A percentile compares a stretch with the other conserved stretches of the same genome.
Evolutionary conservation across 1,140 invertebrate genomes (phyloP).

Genomic region (Cydia pomonella): DNA sequence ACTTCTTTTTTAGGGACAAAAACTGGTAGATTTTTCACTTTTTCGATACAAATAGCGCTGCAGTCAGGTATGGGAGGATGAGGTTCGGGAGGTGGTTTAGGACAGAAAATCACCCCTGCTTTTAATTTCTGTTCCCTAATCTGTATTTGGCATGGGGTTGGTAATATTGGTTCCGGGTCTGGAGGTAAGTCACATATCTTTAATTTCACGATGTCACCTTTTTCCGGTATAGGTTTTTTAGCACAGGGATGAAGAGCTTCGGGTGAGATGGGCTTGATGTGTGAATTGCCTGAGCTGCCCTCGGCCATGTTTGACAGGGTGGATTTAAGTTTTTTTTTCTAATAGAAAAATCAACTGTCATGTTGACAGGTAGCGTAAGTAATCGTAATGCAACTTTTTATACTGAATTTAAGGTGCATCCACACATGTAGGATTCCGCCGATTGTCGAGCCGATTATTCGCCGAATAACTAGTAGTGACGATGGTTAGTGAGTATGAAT

Average conservation of each 20-base stretch:
- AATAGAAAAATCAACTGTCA: not conserved
- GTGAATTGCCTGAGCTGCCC: not conserved
- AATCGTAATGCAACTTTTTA: no score
- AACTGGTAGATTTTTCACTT: slow-evolving; percentile 58
- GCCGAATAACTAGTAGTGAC: no score
- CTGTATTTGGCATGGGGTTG: slow-evolving; percentile 54
- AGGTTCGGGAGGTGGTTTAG: slow-evolving; percentile 42
- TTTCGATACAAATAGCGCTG: slow-evolving; percentile 58
- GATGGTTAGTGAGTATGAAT: no score
- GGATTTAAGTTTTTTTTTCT: not conserved
- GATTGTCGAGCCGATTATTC: no score
- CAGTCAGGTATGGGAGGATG: slow-evolving; percentile 48
- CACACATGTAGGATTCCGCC: no score
- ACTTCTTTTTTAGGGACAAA: slow-evolving; percentile 25
- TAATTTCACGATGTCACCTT: not conserved
- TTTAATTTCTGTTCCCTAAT: slow-evolving; percentile 50
- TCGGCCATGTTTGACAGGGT: slow-evolving; percentile 10
- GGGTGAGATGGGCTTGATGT: not conserved
- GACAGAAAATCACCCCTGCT: slow-evolving; percentile 58
- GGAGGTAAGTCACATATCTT: not conserved
- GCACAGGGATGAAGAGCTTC: not conserved
- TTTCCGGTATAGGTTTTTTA: not conserved
- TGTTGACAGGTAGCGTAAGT: not conserved
- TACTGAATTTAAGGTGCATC: no score
- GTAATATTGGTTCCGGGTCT: slow-evolving; percentile 51